Evolutionary conservation across 2,888 invertebrate genomes (phyloP).

Genomic region (Pollenia labialis): DNA sequence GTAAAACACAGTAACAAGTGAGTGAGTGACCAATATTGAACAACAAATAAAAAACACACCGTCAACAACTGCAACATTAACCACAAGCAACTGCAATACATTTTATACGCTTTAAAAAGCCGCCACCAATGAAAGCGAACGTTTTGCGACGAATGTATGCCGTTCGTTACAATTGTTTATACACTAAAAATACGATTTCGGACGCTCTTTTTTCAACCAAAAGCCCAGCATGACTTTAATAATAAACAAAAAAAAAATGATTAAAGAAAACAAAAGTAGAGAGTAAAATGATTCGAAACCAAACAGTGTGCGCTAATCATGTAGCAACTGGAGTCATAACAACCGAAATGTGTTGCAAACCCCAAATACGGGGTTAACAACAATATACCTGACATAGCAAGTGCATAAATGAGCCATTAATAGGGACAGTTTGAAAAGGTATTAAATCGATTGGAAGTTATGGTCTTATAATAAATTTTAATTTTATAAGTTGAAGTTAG

Average conservation of each 20-base stretch:
- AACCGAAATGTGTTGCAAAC: constrained; percentile 11
- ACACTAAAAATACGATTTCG: constrained; percentile 43
- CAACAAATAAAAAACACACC: not conserved
- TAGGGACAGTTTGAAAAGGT: constrained; percentile 30
- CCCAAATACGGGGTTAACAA: constrained; percentile 47
- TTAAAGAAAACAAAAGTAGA: not conserved
- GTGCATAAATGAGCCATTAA: constrained; percentile 51
- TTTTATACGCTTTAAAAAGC: constrained; percentile 26
- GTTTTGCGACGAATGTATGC: constrained; percentile 51
- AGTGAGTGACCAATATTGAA: constrained; percentile 63
- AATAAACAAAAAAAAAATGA: constrained; percentile 24
- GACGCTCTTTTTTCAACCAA: constrained; percentile 28
- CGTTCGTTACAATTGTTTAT: constrained; percentile 47
- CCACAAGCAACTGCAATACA: constrained; percentile 35
- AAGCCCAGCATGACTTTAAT: constrained; percentile 67
- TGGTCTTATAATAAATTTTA: too few species aligned
- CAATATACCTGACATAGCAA: constrained; percentile 50
- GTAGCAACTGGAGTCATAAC: constrained; percentile 41
- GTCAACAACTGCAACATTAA: constrained; percentile 29
- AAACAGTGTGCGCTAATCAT: constrained; percentile 58
- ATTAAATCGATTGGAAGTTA: not conserved
- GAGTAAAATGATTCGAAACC: constrained; percentile 32
- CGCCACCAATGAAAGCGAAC: constrained; percentile 72
- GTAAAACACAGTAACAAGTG: constrained; percentile 49
- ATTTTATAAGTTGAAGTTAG: too few species aligned